A percentile compares a stretch with the other conserved stretches of the same genome.
Conservation (phyloP, 2,797 vertebrate species). For the Mus spretus region DNA sequence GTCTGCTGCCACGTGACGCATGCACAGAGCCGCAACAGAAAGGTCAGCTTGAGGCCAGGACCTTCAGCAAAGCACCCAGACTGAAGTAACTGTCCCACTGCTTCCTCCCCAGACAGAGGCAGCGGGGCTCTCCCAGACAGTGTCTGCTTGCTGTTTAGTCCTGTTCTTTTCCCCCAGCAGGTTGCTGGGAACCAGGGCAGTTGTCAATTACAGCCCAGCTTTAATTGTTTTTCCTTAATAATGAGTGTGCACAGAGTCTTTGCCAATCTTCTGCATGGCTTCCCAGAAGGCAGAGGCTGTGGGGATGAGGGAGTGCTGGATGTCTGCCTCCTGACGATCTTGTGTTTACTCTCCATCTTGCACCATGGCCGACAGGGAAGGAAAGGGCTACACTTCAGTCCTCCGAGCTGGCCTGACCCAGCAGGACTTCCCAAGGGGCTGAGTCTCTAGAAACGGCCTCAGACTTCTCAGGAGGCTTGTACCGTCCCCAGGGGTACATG, state of each 20-base stretch:
- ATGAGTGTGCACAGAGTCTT: slow-evolving; percentile 12
- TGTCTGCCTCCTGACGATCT: not conserved
- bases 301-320: not conserved
- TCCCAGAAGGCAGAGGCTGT: not conserved
- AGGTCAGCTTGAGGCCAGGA: not conserved
- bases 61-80: not conserved
- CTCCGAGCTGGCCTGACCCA: not conserved
- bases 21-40: not conserved
- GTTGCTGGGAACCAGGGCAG: slow-evolving; percentile 10
- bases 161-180: not conserved
- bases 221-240: slow-evolving; percentile 53
- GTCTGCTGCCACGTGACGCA: not conserved
- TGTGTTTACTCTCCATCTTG: not conserved
- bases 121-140: not conserved
- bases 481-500: not conserved
- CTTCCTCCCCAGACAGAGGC: not conserved
- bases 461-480: not conserved
- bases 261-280: not conserved
- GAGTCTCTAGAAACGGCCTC: not conserved
- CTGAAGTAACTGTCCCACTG: not conserved
- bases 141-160: not conserved
- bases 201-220: slow-evolving; percentile 7
- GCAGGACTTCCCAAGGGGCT: not conserved
- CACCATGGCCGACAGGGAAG: not conserved
- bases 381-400: not conserved